phyloP scores from a whole-genome alignment of 1,140 invertebrate genomes.

The Papilio glaucus region DNA sequence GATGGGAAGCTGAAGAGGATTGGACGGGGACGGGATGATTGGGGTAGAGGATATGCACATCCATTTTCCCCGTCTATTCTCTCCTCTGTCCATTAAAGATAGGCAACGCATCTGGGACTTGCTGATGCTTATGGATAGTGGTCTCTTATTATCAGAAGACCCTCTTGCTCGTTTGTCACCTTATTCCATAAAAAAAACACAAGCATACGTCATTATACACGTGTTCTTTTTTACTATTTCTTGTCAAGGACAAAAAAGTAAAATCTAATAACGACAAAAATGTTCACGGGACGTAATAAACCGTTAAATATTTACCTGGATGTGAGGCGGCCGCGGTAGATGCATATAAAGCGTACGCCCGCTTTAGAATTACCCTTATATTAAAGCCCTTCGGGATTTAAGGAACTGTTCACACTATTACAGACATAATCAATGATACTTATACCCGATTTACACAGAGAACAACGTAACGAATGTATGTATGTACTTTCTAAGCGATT shows the following conservation, averaged over 20 bases:
- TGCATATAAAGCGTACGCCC: neutral
- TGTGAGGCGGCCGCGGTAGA: neutral
- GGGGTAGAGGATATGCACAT: no score
- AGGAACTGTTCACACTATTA: neutral
- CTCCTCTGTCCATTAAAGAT: no score
- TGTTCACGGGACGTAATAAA: neutral
- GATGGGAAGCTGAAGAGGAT: no score
- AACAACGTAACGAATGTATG: neutral
- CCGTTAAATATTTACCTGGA: constrained; percentile 30
- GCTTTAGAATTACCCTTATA: constrained; percentile 4
- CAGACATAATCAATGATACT: neutral
- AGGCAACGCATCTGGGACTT: no score
- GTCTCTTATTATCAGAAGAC: no score
- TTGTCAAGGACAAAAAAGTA: neutral
- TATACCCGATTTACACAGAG: neutral
- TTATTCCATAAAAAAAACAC: no score
- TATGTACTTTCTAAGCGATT: neutral
- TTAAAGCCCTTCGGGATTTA: neutral
- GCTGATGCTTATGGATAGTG: no score
- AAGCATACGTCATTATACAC: neutral
- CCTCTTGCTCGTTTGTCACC: no score
- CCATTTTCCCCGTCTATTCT: no score
- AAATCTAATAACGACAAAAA: constrained; percentile 18
- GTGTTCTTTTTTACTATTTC: neutral
- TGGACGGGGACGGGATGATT: no score